Percentiles rank a stretch among this genome's conserved stretches.
phyloP scores from a whole-genome alignment of 2,888 invertebrate genomes.

The Amblyteles armatorius region DNA sequence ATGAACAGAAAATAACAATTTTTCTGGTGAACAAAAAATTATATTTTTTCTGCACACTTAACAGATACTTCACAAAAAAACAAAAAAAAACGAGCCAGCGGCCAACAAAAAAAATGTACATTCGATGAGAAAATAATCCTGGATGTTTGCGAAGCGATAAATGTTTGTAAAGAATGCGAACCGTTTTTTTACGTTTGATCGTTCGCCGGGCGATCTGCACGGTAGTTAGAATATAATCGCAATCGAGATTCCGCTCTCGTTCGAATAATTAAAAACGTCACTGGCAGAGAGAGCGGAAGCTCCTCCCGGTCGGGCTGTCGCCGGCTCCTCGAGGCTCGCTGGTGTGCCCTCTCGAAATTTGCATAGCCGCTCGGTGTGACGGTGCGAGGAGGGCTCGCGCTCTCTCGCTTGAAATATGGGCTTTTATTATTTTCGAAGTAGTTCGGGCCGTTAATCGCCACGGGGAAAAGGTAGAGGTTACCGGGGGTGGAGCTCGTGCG shows the following conservation, averaged over 20 bases:
- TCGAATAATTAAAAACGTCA: constrained; percentile 82
- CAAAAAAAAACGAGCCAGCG: too few species aligned
- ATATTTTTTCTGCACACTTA: too few species aligned
- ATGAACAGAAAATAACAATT: background rate
- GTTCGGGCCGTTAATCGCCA: constrained; percentile 76
- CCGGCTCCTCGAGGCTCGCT: constrained; percentile 70
- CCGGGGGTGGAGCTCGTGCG: constrained; percentile 14
- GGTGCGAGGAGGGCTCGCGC: constrained; percentile 40
- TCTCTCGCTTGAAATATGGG: constrained; percentile 78
- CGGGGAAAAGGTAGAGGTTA: constrained; percentile 56
- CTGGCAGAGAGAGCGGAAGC: constrained; percentile 72
- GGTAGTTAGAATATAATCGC: constrained; percentile 53
- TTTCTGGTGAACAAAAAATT: background rate
- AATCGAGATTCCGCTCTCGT: constrained; percentile 74
- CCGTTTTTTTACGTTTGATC: background rate
- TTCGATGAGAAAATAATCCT: too few species aligned
- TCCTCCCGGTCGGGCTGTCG: constrained; percentile 70
- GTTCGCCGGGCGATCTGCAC: background rate
- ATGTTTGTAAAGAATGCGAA: background rate
- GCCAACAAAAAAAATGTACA: too few species aligned
- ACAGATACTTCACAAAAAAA: too few species aligned
- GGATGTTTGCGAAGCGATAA: background rate
- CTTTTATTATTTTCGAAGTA: constrained; percentile 79
- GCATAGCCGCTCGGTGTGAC: constrained; percentile 78
- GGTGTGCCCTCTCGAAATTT: constrained; percentile 77